Percentiles rank a stretch among this genome's conserved stretches.
Evolutionary conservation across 2,888 invertebrate species (phyloP).

Genomic region (Microplitis deprimator): DNA sequence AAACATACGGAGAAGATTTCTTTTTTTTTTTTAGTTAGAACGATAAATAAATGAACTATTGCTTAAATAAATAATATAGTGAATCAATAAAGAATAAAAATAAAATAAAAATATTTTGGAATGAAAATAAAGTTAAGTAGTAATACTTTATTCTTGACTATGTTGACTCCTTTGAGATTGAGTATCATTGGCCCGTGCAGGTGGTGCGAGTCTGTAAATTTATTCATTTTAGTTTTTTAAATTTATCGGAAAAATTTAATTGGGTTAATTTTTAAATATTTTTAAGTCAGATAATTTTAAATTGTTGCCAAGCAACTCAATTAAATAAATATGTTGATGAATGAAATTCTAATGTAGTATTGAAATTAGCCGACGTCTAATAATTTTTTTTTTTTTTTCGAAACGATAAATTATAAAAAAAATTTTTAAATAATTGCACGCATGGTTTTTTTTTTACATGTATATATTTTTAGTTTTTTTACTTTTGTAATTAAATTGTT

Average conservation of each 20-base stretch:
- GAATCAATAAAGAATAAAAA: no score
- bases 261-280: background rate
- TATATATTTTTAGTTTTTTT: no score
- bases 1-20: background rate
- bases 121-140: background rate
- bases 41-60: background rate
- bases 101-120: background rate
- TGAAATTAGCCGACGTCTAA: no score
- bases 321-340: no score
- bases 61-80: background rate
- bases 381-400: no score
- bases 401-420: no score
- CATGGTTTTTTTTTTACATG: no score
- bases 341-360: no score
- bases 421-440: no score
- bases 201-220: conserved; percentile 58
- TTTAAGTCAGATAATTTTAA: no score
- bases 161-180: conserved; percentile 20
- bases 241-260: background rate
- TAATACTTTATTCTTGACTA: background rate
- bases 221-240: background rate
- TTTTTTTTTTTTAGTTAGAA: background rate
- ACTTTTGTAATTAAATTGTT: no score
- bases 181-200: conserved; percentile 51
- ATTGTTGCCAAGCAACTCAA: no score